Evolutionary conservation across 2,888 invertebrate species (phyloP), one percentile per base, ranked within the genome.

Genomic region (Pinctada fucata): DNA sequence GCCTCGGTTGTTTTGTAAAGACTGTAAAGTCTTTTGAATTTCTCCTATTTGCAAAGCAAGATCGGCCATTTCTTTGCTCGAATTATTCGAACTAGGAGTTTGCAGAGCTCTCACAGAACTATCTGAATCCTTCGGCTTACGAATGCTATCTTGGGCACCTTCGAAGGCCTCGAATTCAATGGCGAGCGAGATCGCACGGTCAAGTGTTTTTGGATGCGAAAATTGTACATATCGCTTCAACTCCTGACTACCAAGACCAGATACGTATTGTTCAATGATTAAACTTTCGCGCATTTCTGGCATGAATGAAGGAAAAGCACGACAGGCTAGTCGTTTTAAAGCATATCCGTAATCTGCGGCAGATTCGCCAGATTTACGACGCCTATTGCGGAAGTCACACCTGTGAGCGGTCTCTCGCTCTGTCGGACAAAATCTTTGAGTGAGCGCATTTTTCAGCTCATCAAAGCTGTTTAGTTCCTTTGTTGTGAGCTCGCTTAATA

Each of bases 211-310:
- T 45, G 75, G 75, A 49, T 75, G 75, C 16, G 75, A 75, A 70
- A 75, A 75, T 63, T 75, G 75, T 2, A 75, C 75, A 48, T 69
- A 68, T 68, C 49, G 58, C 47, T 76, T 76, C 13, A 76, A 49
- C n/a, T 76, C 76, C 45, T 58, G 45, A 16, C 58, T 58, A 48
- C 70, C 49, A n/a, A 76, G 49, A 2, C 76, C 76, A 13, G 71
- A 65, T 50, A 76, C 51, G 31, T 70, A 76, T 13, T 76, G 76
- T 51, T 76, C 76, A 49, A 76, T 63, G 10, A 65, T 76, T 6
- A 76, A 47, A 31, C 76, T 66, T 65, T 76, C 76, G 8, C 76
- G 16, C 31, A 76, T 65, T 2, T 65, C 76, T 2, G 51, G 45
- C 8, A 63, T 68, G 69, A 76, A 65, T 8, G 70, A 48, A 4